Evolutionary conservation across 2,797 vertebrate species (phyloP), one percentile per base, ranked within the genome.

Genomic region (Arrhamphus sclerolepis): DNA sequence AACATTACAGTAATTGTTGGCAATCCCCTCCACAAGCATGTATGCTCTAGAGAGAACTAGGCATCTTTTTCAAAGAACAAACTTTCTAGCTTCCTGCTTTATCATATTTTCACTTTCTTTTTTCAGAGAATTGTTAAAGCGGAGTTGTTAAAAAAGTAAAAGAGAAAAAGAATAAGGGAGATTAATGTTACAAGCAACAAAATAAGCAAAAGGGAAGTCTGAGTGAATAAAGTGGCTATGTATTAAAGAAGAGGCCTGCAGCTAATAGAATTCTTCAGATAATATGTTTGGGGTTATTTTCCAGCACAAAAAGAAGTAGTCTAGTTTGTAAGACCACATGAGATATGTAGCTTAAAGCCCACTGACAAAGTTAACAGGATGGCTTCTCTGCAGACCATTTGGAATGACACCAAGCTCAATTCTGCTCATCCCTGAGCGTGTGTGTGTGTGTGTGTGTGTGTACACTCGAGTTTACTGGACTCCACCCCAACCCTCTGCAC

Each of bases 31-130:
- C 67, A 74, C 71, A 74, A 67, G 51, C 62, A 69, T 66, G 61
- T 68, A 78, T 70, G 75, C 89, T 87, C 88, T 56, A 55, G 88
- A 91, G 83, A 86, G 75, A 77, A 72, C 68, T 17, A 71, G 82
- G 81, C 63, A 83, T 78, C 75, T 82, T 80, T 81, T 85, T 87
- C 79, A 89, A 89, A 78, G 76, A 80, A 82, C 71, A 75, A 75
- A 82, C 72, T 81, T 89, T 84, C 75, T 72, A 78, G 82, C 73
- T 72, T 85, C 68, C 77, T 67, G 62, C 73, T 84, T 75, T 54
- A 78, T 78, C 62, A 70, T 62, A 67, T 82, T 79, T 75, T 70
- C 64, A 68, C 83, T 80, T 26, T 26, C 2, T 26, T 26, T 26
- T 78, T 76, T 78, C 64, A 78, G 42, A 55, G 50, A 79, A 56